Percentiles rank a stretch among this genome's conserved stretches.
phyloP scores from a whole-genome alignment of 2,888 invertebrate genomes.

The Diadegma fenestrale region DNA sequence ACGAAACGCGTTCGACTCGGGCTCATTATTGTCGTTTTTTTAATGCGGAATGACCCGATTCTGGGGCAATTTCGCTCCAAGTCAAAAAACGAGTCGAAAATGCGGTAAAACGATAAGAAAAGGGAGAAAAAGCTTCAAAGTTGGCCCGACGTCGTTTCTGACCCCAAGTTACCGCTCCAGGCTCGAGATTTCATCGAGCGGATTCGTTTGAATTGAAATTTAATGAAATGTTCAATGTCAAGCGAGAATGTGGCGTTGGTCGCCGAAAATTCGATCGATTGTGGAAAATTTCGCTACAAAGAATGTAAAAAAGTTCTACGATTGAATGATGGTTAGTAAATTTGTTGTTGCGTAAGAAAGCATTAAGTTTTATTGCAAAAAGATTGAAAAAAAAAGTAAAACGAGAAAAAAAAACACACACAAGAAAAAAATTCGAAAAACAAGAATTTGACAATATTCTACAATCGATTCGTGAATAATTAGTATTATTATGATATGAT shows the following conservation, averaged over 20 bases:
- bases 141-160: too few species aligned
- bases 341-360: conserved; percentile 77
- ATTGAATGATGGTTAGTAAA: conserved; percentile 80
- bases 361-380: conserved; percentile 83
- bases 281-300: conserved; percentile 17
- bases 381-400: conserved; percentile 65
- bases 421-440: conserved; percentile 71
- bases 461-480: conserved; percentile 73
- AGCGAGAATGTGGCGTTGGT: conserved; percentile 19
- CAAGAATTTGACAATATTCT: conserved; percentile 78
- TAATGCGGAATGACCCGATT: too few species aligned
- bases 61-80: too few species aligned
- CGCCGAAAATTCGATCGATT: conserved; percentile 8
- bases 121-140: too few species aligned
- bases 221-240: background rate
- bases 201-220: background rate
- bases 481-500: conserved; percentile 73
- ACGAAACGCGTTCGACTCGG: too few species aligned
- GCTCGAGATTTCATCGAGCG: background rate
- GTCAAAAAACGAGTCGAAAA: too few species aligned
- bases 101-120: too few species aligned
- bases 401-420: conserved; percentile 68
- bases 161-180: too few species aligned
- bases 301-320: conserved; percentile 65
- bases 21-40: too few species aligned